Evolutionary conservation across 2,113 vertebrate species (phyloP).

Genomic region (Sinocyclocheilus grahami): DNA sequence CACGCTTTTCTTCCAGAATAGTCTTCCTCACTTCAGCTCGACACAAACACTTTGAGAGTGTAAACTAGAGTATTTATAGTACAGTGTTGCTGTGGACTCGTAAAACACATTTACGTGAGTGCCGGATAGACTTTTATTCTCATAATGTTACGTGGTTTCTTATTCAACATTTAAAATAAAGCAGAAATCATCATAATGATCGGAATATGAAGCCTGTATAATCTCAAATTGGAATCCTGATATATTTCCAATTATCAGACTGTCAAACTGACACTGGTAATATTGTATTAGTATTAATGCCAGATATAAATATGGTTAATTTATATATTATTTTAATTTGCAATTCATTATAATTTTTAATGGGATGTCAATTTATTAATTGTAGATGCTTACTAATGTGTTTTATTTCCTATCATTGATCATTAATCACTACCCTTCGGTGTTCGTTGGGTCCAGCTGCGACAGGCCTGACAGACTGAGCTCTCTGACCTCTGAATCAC

Average conservation of each 20-base stretch:
- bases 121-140: not conserved
- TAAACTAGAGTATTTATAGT: not conserved
- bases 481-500: not conserved
- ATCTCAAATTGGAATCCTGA: not conserved
- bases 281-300: not conserved
- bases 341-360: not conserved
- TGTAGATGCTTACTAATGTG: not conserved
- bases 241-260: no score
- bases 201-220: not conserved
- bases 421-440: no score
- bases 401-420: no score
- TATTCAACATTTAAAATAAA: not conserved
- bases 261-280: not conserved
- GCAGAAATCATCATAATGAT: not conserved
- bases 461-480: not conserved
- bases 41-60: not conserved
- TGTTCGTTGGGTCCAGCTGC: not conserved
- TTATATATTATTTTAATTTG: no score
- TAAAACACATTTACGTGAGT: not conserved
- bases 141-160: not conserved
- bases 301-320: no score
- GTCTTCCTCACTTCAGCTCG: not conserved
- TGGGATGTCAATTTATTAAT: not conserved
- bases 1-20: not conserved
- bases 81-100: not conserved